These are phyloP conservation scores for Apistogramma diplotaenia DNA, from an alignment of 2,113 vertebrate species.

Conservation along the genomic window DNA sequence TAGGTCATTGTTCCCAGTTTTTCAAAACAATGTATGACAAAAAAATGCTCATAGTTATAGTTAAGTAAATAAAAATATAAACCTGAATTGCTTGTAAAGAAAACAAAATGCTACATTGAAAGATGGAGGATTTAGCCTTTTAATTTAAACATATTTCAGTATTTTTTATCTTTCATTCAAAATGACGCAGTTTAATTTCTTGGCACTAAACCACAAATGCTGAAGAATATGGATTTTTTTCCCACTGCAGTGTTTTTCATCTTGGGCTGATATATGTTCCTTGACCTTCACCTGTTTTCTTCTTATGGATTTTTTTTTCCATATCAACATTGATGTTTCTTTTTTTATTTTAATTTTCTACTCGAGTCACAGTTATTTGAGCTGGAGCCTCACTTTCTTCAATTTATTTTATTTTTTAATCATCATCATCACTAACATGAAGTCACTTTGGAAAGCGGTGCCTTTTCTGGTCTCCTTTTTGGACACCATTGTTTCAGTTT, in stretches of 20 bases:
- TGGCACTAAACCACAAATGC: not conserved
- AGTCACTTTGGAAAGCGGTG: no score
- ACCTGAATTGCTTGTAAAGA: no score
- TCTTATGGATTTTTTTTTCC: not conserved
- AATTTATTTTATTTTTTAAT: no score
- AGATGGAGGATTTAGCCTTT: not conserved
- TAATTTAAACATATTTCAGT: not conserved
- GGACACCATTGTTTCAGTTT: no score
- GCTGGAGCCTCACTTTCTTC: no score
- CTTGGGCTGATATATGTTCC: not conserved
- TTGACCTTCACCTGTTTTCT: not conserved
- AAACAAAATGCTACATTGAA: not conserved
- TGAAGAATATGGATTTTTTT: not conserved
- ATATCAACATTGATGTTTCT: not conserved
- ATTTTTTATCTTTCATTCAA: not conserved
- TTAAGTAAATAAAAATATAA: not conserved
- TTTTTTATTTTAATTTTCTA: not conserved
- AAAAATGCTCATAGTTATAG: not conserved
- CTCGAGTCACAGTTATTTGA: no score
- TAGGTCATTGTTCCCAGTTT: not conserved
- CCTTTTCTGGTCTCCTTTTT: no score
- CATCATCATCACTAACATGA: no score
- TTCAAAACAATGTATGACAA: not conserved
- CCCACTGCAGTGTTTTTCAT: not conserved
- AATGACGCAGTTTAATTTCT: not conserved